Conservation (phyloP, 1,140 invertebrate species). For the Heliconius hewitsoni region DNA sequence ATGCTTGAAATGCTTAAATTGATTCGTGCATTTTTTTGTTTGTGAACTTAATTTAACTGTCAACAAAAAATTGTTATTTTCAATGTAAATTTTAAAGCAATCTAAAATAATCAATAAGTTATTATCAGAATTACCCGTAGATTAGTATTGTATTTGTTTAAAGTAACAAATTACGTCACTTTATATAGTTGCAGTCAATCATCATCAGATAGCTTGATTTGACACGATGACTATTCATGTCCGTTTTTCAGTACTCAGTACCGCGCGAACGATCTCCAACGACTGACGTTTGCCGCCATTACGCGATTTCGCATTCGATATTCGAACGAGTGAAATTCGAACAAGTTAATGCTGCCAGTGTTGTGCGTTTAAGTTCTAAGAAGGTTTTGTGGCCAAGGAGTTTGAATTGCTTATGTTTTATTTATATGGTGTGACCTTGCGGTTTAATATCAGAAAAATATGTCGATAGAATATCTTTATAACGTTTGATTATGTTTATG, state of each 20-base stretch:
- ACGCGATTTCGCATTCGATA: slow-evolving; percentile 39
- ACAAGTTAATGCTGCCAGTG: slow-evolving; percentile 57
- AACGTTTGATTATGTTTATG: slow-evolving; percentile 15
- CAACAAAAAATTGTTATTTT: not conserved
- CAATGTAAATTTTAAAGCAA: not conserved
- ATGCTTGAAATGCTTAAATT: not conserved
- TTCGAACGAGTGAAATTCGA: slow-evolving; percentile 48
- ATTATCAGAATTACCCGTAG: not conserved
- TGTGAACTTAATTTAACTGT: not conserved
- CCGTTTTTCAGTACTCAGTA: slow-evolving; percentile 56
- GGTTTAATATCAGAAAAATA: slow-evolving; percentile 11
- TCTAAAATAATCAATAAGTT: not conserved
- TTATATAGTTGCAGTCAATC: slow-evolving; percentile 31
- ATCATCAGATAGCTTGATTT: slow-evolving; percentile 32
- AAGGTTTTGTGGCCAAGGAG: slow-evolving; percentile 26
- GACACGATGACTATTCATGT: slow-evolving; percentile 39
- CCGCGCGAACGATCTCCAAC: slow-evolving; percentile 48
- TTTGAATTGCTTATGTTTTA: slow-evolving; percentile 15
- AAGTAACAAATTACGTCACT: slow-evolving; percentile 35
- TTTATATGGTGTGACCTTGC: slow-evolving; percentile 11
- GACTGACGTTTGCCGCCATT: slow-evolving; percentile 4
- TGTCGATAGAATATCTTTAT: slow-evolving; percentile 21
- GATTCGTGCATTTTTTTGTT: not conserved
- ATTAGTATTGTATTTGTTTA: slow-evolving; percentile 19
- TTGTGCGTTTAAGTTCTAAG: slow-evolving; percentile 33